phyloP scores from a whole-genome alignment of 2,113 vertebrate genomes.

The Dipodomys merriami region DNA sequence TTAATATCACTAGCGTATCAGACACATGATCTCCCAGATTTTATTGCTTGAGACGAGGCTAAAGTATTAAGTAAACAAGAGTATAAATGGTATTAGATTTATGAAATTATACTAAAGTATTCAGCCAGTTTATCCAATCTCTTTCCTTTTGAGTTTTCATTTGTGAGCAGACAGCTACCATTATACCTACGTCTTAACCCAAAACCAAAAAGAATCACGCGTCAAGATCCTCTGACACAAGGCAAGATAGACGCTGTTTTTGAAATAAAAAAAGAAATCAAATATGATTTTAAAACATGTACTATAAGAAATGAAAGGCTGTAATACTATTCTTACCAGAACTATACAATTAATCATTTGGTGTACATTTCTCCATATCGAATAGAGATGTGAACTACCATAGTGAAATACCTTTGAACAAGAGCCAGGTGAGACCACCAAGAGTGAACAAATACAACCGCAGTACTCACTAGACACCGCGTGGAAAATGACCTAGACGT shows the following conservation, averaged over 20 bases:
- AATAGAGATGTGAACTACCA: not conserved
- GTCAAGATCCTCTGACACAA: not conserved
- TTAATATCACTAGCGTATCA: not conserved
- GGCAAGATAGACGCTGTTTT: not conserved
- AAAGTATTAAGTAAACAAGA: constrained; percentile 51
- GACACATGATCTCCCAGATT: not conserved
- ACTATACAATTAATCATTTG: constrained; percentile 1
- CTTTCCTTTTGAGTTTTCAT: not conserved
- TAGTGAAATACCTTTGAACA: too few species aligned
- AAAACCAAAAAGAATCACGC: not conserved
- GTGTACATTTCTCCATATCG: not conserved
- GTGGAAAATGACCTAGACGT: too few species aligned
- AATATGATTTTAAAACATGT: not conserved
- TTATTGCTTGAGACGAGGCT: constrained; percentile 32
- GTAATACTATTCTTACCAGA: not conserved
- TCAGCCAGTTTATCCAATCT: not conserved
- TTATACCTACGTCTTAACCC: not conserved
- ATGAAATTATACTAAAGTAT: not conserved
- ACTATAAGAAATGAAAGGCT: not conserved
- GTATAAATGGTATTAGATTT: not conserved
- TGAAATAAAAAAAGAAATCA: not conserved
- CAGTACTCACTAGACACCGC: too few species aligned
- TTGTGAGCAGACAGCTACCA: not conserved
- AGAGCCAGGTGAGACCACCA: too few species aligned
- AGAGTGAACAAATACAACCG: too few species aligned